Base-by-base conservation (phyloP, 2,797 vertebrate species). In the Leptatherina wallacei region DNA sequence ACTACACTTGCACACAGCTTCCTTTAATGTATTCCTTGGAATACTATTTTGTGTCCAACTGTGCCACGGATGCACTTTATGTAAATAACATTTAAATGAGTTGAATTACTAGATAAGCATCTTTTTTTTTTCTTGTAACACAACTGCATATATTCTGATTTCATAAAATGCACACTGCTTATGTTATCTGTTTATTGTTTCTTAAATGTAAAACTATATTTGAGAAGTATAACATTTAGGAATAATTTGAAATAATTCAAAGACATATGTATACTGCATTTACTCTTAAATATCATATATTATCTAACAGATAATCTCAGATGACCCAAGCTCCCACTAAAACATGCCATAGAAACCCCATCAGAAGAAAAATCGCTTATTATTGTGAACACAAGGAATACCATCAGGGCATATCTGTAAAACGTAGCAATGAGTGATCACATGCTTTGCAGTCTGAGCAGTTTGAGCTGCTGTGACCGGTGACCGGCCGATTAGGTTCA, bases 11-110 rank as follows among this genome's bases (percentile, higher is more conserved):
- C 22, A 11, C 30, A 36, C 47, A 38, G 61, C 60, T 36, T n/a
- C 61, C 52, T 62, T 4, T 73, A 56, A 65, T 81, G 20, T 49
- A 13, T 55, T 66, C 52, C 44, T 60, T 42, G 24, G 57, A 66
- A 57, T 65, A 14, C 20, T 47, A 44, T 65, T 76, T 18, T 55
- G 16, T 57, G 61, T 68, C 68, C 65, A 40, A 6, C 73, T 69
- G 75, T 54, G 72, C 14, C 42, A 16, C 35, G 20, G 49, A 35
- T 44, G 44, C 30, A 42, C 65, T 35, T n/a, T 44, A 65, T 75
- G 69, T 0, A 8, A 80, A 60, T 32, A 58, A 6, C 35, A 71
- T 29, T 74, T 56, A 51, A 54, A 74, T 24, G 7, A 27, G 27
- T 13, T 56, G 14, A 29, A 3, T 35, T 11, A 47, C 38, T 44